Percentiles rank a stretch among this genome's conserved stretches.
Conservation (phyloP, 2,797 vertebrate species). For the Melanotaenia trifasciata region DNA sequence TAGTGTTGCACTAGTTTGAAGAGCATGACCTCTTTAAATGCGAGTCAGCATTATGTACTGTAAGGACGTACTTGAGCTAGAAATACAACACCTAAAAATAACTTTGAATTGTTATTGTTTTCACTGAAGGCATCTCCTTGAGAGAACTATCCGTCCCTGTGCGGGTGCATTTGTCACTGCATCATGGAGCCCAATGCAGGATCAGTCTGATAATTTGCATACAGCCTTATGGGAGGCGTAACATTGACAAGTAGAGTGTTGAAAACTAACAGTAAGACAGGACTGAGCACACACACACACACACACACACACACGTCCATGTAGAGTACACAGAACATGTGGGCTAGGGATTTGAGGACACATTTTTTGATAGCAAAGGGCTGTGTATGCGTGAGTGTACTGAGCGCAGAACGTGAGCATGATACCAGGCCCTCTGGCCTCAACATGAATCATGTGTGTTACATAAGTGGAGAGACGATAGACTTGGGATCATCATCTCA, state of each 20-base stretch:
- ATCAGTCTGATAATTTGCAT: neutral
- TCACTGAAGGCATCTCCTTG: neutral
- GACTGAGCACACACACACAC: slow-evolving; percentile 2
- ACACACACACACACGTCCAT: neutral
- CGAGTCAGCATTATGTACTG: slow-evolving; percentile 22
- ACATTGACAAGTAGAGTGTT: neutral
- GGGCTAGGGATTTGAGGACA: slow-evolving; percentile 58
- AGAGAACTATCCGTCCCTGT: neutral
- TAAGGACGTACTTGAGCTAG: slow-evolving; percentile 18
- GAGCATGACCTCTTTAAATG: slow-evolving; percentile 7
- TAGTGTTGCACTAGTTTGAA: neutral
- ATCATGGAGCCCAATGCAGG: neutral
- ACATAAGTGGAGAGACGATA: slow-evolving; percentile 56
- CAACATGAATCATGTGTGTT: slow-evolving; percentile 72
- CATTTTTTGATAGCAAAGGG: slow-evolving; percentile 40
- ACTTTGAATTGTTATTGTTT: slow-evolving; percentile 9
- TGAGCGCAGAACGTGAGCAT: slow-evolving; percentile 48
- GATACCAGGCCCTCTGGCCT: slow-evolving; percentile 61
- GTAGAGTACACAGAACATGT: slow-evolving; percentile 46
- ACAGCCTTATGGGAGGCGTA: neutral
- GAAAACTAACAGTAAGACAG: slow-evolving; percentile 5
- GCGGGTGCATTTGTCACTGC: slow-evolving; percentile 7
- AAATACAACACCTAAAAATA: slow-evolving; percentile 17
- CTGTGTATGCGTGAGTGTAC: slow-evolving; percentile 28
- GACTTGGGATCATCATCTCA: slow-evolving; percentile 40